A percentile compares a stretch with the other conserved stretches of the same genome.
phyloP scores from a whole-genome alignment of 2,113 vertebrate genomes.

The Anser cygnoides region DNA sequence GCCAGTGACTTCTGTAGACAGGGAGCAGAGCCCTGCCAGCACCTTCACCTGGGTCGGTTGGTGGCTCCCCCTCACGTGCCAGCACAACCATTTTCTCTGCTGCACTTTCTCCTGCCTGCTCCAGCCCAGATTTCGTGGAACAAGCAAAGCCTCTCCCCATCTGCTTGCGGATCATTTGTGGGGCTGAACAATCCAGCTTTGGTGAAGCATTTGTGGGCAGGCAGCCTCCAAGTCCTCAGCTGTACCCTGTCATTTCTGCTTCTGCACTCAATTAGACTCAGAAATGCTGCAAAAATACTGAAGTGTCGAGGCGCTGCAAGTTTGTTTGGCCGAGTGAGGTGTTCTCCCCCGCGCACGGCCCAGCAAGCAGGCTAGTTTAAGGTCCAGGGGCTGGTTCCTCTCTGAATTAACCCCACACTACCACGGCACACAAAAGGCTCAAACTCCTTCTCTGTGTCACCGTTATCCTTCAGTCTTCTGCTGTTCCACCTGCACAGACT shows the following conservation, averaged over 20 bases:
- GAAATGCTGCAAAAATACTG: accelerated
- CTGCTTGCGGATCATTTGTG: slow-evolving; percentile 51
- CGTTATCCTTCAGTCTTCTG: not conserved
- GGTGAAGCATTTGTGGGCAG: slow-evolving; percentile 39
- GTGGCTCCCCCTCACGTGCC: not conserved
- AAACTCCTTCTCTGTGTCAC: not conserved
- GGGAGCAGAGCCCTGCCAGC: not conserved
- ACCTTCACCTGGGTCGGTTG: not conserved
- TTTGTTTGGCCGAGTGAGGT: not conserved
- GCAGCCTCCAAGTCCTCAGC: not conserved
- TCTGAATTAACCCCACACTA: not conserved
- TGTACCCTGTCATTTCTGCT: slow-evolving; percentile 3
- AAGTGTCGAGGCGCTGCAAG: not conserved
- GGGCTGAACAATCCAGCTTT: not conserved
- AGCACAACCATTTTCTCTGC: slow-evolving; percentile 34
- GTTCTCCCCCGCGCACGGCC: not conserved
- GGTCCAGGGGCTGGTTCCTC: not conserved
- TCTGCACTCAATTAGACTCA: not conserved
- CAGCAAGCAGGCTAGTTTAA: not conserved
- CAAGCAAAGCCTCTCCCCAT: slow-evolving; percentile 42
- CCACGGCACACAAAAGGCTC: not conserved
- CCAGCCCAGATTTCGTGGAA: slow-evolving; percentile 45
- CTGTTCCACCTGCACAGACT: not conserved
- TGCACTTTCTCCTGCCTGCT: not conserved
- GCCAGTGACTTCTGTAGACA: not conserved